A percentile compares a stretch with the other conserved stretches of the same genome.
Conservation (phyloP, 2,797 vertebrate genomes). For the Leontopithecus rosalia region DNA sequence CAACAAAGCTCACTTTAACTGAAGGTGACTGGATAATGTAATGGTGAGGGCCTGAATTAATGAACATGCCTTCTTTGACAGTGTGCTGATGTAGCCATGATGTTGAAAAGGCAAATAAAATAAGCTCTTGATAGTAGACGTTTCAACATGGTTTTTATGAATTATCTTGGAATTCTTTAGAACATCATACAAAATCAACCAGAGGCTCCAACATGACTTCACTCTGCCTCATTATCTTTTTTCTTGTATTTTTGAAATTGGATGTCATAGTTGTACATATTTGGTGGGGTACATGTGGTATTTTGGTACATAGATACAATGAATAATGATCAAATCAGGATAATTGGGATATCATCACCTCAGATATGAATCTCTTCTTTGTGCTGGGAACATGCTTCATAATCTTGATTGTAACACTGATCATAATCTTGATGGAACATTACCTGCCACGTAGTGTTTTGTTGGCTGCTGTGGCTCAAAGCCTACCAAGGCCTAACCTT, state of each 20-base stretch:
- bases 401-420: background rate
- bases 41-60: background rate
- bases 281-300: background rate
- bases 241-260: background rate
- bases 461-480: background rate
- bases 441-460: background rate
- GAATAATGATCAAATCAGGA: background rate
- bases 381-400: background rate
- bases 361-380: background rate
- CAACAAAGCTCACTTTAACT: background rate
- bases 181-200: background rate
- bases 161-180: background rate
- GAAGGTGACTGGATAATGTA: background rate
- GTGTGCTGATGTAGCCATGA: background rate
- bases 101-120: conserved; percentile 33
- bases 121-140: background rate
- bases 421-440: background rate
- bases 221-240: background rate
- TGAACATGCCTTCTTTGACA: background rate
- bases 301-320: background rate
- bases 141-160: background rate
- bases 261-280: background rate
- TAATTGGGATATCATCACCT: background rate
- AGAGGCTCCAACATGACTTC: background rate
- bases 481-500: background rate